These are phyloP conservation scores for Lottia scabra DNA, from an alignment of 2,888 invertebrate genomes.

Conservation along the genomic window DNA sequence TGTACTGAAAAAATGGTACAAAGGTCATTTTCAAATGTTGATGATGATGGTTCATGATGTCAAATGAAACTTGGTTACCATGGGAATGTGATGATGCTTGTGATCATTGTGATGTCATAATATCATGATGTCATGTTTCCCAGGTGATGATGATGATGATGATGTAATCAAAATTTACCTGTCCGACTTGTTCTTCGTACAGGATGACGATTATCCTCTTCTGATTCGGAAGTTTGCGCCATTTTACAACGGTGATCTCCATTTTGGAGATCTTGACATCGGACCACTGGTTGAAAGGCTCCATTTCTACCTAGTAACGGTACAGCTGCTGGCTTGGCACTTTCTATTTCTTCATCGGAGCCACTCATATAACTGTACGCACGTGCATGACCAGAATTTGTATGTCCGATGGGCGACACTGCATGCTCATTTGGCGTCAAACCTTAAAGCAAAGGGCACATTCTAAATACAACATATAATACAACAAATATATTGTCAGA, in stretches of 20 bases:
- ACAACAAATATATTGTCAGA: neutral
- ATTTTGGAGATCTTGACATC: neutral
- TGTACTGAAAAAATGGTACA: too few species aligned
- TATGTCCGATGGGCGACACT: conserved; percentile 39
- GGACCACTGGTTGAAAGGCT: conserved; percentile 15
- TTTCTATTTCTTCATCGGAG: conserved; percentile 58
- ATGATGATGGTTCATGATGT: neutral
- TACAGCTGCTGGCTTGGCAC: conserved; percentile 12
- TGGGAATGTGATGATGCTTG: neutral
- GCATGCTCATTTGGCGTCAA: conserved; percentile 47
- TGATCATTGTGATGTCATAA: conserved; percentile 17
- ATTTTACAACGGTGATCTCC: conserved; percentile 8
- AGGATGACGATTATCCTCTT: conserved; percentile 35
- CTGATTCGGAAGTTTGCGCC: conserved; percentile 31
- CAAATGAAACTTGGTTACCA: too few species aligned
- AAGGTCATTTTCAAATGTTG: neutral
- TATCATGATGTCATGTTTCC: conserved; percentile 34
- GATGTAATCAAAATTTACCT: conserved; percentile 22
- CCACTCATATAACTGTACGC: conserved; percentile 58
- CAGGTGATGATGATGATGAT: conserved; percentile 20
- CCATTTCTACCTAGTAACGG: conserved; percentile 23
- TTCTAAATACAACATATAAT: neutral
- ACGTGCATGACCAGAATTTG: conserved; percentile 22
- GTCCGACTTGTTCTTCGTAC: conserved; percentile 34
- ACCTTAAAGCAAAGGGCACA: conserved; percentile 27